These are phyloP conservation scores for Sclerurus mexicanus DNA, from an alignment of 2,113 vertebrate genomes.

Conservation along the genomic window DNA sequence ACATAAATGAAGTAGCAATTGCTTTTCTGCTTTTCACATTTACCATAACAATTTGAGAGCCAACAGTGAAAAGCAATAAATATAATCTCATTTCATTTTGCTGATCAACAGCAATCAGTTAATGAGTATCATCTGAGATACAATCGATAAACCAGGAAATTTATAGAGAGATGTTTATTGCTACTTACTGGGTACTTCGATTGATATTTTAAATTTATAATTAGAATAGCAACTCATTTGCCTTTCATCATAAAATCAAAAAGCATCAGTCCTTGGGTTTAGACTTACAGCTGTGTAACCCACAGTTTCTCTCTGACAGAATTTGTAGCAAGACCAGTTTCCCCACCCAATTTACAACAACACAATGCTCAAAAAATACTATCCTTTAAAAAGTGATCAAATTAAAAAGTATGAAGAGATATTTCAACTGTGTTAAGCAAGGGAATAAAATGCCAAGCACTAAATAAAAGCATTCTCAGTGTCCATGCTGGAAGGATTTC, in stretches of 20 bases:
- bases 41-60: background rate
- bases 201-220: constrained; percentile 35
- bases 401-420: background rate
- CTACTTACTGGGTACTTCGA: constrained; percentile 7
- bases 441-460: background rate
- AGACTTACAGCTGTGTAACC: background rate
- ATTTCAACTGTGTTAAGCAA: background rate
- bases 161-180: constrained; percentile 23
- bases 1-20: background rate
- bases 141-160: constrained; percentile 47
- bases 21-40: background rate
- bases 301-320: background rate
- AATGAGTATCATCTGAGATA: constrained; percentile 5
- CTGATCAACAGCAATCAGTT: constrained; percentile 43
- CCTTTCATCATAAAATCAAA: constrained; percentile 7
- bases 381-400: background rate
- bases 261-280: background rate
- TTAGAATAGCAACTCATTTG: constrained; percentile 35
- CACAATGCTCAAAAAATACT: background rate
- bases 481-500: background rate
- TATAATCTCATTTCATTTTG: constrained; percentile 17
- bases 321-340: background rate
- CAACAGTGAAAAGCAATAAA: background rate
- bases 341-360: background rate
- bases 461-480: background rate